These are phyloP conservation scores for Zaprionus vittiger DNA, from an alignment of 1,140 invertebrate species.

Conservation along the genomic window DNA sequence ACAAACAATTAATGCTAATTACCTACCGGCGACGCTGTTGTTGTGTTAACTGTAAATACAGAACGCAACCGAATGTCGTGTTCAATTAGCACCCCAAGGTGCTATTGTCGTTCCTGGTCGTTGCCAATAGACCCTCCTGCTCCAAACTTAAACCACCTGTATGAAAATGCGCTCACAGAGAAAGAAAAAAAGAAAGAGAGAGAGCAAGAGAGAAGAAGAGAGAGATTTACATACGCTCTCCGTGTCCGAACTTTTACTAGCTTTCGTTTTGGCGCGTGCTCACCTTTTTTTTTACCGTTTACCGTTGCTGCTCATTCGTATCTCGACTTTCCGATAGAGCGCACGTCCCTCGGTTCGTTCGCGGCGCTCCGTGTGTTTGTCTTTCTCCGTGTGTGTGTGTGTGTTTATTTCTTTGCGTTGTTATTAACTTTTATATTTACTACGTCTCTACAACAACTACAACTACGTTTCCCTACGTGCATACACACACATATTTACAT, in stretches of 20 bases:
- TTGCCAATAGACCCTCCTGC: conserved; percentile 27
- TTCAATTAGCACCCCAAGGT: conserved; percentile 65
- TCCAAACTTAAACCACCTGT: conserved; percentile 48
- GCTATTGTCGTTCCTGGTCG: conserved; percentile 3
- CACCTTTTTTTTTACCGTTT: conserved; percentile 39
- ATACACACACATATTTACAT: not conserved
- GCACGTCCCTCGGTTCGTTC: conserved; percentile 50
- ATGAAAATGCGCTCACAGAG: conserved; percentile 25
- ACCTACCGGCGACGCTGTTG: not conserved
- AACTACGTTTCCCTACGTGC: conserved; percentile 50
- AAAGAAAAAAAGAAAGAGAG: conserved; percentile 4
- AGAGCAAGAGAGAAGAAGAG: not conserved
- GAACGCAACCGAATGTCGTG: conserved; percentile 23
- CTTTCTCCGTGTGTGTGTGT: conserved; percentile 36
- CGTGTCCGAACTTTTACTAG: conserved; percentile 48
- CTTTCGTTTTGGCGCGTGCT: conserved; percentile 63
- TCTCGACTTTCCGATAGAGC: conserved; percentile 64
- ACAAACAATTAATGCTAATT: conserved; percentile 42
- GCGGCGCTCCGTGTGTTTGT: conserved; percentile 48
- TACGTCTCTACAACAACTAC: conserved; percentile 41
- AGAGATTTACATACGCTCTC: conserved; percentile 29
- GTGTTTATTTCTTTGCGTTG: conserved; percentile 74
- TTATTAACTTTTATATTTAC: conserved; percentile 80
- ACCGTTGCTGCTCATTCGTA: conserved; percentile 60
- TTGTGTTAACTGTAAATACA: conserved; percentile 63